Evolutionary conservation across 2,113 vertebrate genomes (phyloP), one percentile per base, ranked within the genome.

Genomic region (Otis tarda): DNA sequence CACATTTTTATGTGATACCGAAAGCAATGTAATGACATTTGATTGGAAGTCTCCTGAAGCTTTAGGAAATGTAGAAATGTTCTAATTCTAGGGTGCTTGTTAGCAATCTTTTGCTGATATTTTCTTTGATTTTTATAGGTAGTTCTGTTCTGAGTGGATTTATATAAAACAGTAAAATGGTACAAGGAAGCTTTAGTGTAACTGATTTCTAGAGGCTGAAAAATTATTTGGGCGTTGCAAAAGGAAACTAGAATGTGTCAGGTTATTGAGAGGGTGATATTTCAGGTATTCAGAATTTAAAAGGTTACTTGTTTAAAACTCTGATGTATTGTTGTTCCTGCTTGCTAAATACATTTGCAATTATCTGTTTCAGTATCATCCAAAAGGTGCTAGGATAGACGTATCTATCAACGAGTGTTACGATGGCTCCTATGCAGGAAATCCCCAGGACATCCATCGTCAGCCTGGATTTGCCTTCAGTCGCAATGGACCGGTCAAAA

Each of bases 361-460:
- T 93, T 86, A 59, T 60, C 93, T 95, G 96, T 97, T 97, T 13
- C 97, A 99, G 99, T 99, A 99, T 98, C 99, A 99, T 95, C 99
- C 99, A 31, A 99, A 99, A 98, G 99, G 99, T 98, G 99, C 99
- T 94, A 98, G 99, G 89, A 99, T 99, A 98, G 99, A 99, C 8
- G 99, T 99, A 89, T 99, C 99, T 60, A 99, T 99, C 98, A 99
- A 99, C 1, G 99, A 99, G 97, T 99, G 99, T 97, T 99, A 99
- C 5, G 99, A 99, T 55, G 99, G 99, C 95, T 99, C 99, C 28
- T 99, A 99, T 37, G 99, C 99, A 28, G 99, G 99, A 73, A 99
- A 99, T 96, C 99, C 99, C 81, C 99, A 99, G 98, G 99, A 99
- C 96, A 99, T 99, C 97, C 99, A 99, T 98, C 99, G 99, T 56